These are phyloP conservation scores for Numenius arquata DNA, from an alignment of 2,113 vertebrate species.

Conservation along the genomic window DNA sequence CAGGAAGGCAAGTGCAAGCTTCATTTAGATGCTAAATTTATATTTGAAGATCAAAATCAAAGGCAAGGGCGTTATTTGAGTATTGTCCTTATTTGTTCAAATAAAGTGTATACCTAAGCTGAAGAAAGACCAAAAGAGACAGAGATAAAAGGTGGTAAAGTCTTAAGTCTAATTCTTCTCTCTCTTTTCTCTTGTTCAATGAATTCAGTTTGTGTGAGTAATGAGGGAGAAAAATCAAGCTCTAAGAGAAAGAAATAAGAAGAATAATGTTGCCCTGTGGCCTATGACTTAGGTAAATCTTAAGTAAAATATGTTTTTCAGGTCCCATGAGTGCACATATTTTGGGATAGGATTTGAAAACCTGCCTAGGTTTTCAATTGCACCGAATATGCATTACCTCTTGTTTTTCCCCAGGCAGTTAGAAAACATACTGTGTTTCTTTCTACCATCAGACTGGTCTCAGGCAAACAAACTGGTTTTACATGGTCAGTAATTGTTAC, in stretches of 20 bases:
- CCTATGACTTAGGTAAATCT: neutral
- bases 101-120: neutral
- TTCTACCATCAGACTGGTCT: slow-evolving; percentile 74
- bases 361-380: neutral
- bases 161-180: neutral
- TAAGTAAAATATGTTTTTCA: neutral
- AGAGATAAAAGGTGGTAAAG: neutral
- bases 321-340: neutral
- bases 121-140: neutral
- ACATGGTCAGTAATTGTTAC: slow-evolving; percentile 81
- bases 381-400: slow-evolving; percentile 68
- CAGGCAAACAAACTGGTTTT: slow-evolving; percentile 82
- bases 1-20: neutral
- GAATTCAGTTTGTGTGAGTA: neutral
- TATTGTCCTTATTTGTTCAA: neutral
- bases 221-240: neutral
- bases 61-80: neutral
- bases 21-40: neutral
- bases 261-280: neutral
- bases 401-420: slow-evolving; percentile 88
- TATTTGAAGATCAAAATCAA: neutral
- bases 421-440: slow-evolving; percentile 82
- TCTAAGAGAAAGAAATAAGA: neutral
- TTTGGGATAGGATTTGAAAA: neutral
- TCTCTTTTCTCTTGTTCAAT: neutral